Percentiles rank a stretch among this genome's conserved stretches.
These are phyloP conservation scores for Thermophis baileyi DNA, from an alignment of 2,113 vertebrate genomes.

Conservation along the genomic window DNA sequence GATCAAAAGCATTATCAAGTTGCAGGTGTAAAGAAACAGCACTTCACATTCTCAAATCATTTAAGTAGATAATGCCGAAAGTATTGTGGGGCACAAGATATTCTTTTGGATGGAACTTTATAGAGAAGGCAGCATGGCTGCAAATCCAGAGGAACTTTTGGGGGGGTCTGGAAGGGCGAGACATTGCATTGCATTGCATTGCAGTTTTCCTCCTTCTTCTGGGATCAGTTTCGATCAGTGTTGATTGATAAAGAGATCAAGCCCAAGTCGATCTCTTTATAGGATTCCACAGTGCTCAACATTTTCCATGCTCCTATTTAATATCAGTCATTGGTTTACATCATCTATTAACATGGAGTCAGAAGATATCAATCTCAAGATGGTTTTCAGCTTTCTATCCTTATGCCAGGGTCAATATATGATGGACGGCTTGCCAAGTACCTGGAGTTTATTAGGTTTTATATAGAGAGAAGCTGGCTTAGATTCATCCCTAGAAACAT, in stretches of 20 bases:
- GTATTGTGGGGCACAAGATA: neutral
- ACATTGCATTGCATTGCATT: neutral
- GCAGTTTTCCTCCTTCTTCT: neutral
- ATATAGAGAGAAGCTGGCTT: neutral
- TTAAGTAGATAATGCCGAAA: neutral
- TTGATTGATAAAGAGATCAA: neutral
- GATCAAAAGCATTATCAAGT: neutral
- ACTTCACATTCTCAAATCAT: neutral
- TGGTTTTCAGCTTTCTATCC: neutral
- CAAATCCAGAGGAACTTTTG: neutral
- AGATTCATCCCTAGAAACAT: neutral
- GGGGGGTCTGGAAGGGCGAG: neutral
- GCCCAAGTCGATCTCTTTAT: neutral
- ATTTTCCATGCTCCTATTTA: neutral
- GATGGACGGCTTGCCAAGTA: neutral
- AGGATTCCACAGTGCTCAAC: neutral
- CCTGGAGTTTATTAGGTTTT: neutral
- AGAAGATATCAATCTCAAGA: neutral
- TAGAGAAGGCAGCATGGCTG: neutral
- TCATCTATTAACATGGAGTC: neutral
- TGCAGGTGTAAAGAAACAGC: neutral
- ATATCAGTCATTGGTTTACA: neutral
- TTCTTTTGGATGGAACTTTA: neutral
- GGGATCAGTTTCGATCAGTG: neutral
- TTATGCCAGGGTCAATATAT: neutral